Percentiles rank a stretch among this genome's conserved stretches.
Evolutionary conservation across 2,113 vertebrate species (phyloP).

Genomic region (Chaetodon trifascialis): DNA sequence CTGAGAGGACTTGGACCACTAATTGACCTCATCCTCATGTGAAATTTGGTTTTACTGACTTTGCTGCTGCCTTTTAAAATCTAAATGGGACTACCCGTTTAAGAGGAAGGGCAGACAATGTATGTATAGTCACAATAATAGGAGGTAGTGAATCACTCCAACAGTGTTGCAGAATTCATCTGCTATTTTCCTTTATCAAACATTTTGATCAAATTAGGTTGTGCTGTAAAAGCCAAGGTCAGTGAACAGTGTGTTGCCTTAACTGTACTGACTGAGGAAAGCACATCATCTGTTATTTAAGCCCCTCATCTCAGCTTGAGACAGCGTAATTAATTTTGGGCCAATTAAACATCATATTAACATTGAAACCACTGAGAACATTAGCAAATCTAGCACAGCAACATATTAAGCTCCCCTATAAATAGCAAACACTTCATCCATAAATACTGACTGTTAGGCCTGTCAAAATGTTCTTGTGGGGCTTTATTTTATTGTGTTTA

Average conservation of each 20-base stretch:
- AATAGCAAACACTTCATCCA: neutral
- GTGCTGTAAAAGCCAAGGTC: constrained; percentile 31
- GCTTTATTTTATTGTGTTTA: constrained; percentile 24
- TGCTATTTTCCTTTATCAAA: neutral
- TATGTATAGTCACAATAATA: neutral
- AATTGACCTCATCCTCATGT: neutral
- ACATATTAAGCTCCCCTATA: constrained; percentile 15
- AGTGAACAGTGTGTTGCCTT: constrained; percentile 9
- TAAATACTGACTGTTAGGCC: neutral
- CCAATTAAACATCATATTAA: constrained; percentile 40
- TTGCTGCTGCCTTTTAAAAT: neutral
- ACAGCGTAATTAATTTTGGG: constrained; percentile 14
- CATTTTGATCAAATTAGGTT: neutral
- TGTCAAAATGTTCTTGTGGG: neutral
- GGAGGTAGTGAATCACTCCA: neutral
- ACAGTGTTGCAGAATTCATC: neutral
- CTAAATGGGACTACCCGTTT: neutral
- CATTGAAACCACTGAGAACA: constrained; percentile 5
- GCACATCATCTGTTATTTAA: neutral
- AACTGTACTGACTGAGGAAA: neutral
- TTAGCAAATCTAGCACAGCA: constrained; percentile 3
- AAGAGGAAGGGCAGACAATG: neutral
- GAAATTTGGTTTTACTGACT: neutral
- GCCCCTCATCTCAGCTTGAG: constrained; percentile 27
- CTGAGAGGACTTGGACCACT: neutral